Conservation (phyloP, 2,888 invertebrate genomes). For the Mythimna impura region DNA sequence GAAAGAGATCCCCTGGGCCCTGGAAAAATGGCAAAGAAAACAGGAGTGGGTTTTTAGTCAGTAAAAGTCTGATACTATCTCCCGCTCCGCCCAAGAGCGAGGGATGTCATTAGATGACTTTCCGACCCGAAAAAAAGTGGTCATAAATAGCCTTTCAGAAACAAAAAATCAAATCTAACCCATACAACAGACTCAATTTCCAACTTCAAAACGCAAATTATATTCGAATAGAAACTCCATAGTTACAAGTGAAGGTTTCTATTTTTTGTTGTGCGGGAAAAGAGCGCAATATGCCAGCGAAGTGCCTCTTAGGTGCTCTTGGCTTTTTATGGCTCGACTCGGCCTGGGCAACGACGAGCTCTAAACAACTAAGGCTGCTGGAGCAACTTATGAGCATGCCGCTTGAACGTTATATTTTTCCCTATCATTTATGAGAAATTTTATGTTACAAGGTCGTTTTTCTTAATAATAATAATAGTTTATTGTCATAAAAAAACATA, state of each 20-base stretch:
- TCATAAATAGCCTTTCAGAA: not conserved
- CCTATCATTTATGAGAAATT: slow-evolving; percentile 55
- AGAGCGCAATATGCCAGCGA: slow-evolving; percentile 80
- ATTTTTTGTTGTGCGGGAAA: slow-evolving; percentile 71
- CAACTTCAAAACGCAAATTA: slow-evolving; percentile 64
- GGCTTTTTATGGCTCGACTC: slow-evolving; percentile 75
- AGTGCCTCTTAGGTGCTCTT: slow-evolving; percentile 74
- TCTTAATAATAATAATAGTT: not conserved
- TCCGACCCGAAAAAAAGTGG: too few relatives aligned
- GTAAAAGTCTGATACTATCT: too few relatives aligned
- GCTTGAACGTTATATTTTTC: slow-evolving; percentile 63
- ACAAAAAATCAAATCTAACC: not conserved
- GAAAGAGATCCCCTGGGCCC: too few relatives aligned
- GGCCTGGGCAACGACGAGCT: slow-evolving; percentile 69
- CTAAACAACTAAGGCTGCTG: slow-evolving; percentile 82
- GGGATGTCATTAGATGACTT: too few relatives aligned
- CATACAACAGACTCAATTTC: slow-evolving; percentile 27
- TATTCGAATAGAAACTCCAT: slow-evolving; percentile 70
- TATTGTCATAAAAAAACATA: too few relatives aligned
- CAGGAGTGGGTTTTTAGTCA: too few relatives aligned
- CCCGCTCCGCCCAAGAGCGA: too few relatives aligned
- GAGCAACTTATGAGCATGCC: slow-evolving; percentile 73
- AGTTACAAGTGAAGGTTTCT: slow-evolving; percentile 70
- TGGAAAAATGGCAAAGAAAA: too few relatives aligned
- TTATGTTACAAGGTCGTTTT: not conserved